Evolutionary conservation across 2,888 invertebrate genomes (phyloP).

Genomic region (Lacanobia oleracea): DNA sequence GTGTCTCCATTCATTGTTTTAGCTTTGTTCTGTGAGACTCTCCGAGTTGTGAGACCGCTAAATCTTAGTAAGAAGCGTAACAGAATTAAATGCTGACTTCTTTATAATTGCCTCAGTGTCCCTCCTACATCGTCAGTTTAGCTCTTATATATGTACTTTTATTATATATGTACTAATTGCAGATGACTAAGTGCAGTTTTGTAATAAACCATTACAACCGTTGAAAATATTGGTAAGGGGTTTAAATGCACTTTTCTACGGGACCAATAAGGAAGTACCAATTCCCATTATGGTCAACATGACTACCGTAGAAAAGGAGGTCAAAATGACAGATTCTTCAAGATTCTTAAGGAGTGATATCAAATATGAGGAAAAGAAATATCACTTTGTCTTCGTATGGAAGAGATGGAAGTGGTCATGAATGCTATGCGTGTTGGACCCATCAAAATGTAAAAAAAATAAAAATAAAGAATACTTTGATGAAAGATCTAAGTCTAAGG

Average conservation of each 20-base stretch:
- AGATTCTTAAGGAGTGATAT: no score
- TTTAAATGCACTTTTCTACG: not conserved
- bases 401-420: not conserved
- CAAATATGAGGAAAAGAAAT: not conserved
- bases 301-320: no score
- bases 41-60: not conserved
- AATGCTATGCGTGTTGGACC: not conserved
- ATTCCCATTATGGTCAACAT: no score
- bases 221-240: not conserved
- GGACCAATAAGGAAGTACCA: no score
- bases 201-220: not conserved
- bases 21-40: slow-evolving; percentile 5
- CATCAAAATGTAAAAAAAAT: no score
- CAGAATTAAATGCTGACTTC: not conserved
- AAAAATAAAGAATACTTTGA: no score
- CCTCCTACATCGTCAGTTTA: not conserved
- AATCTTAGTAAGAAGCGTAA: not conserved
- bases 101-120: not conserved
- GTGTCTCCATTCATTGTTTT: slow-evolving; percentile 47
- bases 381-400: not conserved
- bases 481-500: no score
- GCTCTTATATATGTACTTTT: not conserved
- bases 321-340: no score
- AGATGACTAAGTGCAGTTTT: not conserved
- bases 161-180: not conserved